Evolutionary conservation across 1,140 invertebrate species (phyloP), one percentile per base, ranked within the genome.

Genomic region (Leptestheria dahalacensis): DNA sequence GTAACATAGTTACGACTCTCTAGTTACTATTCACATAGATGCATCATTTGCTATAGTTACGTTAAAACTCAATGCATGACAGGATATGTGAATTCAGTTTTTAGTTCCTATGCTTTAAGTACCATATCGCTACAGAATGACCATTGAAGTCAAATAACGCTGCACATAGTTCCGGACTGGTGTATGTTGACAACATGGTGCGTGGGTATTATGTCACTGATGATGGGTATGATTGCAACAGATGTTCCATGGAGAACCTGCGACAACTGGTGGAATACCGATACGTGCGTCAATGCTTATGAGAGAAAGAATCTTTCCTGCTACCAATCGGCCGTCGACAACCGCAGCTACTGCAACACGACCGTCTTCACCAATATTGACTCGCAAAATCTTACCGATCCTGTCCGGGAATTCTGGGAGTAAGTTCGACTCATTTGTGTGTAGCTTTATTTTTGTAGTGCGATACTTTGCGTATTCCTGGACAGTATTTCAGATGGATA

Each of bases 331-430:
- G 62, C 62, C 9, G 63, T 69, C 48, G 70, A 72, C 65, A 55
- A 55, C 18, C 26, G 26, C n/a, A 55, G 25, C 28, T 55, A 29
- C 53, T 89, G 86, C 68, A 74, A 76, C 1, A 72, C 89, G 21
- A 83, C 84, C 64, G 74, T 80, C 26, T 77, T 77, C 60, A 85
- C 87, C 65, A 75, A 88, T 23, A 20, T 46, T 20, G 80, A 83
- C 24, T 75, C 79, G 2, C 72, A 76, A 3, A 78, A 84, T 15
- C 72, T 90, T 0, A 84, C 84, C 0, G 87, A 91, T 73, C 91
- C 92, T 0, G 91, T 96, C 2, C 92, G 93, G 70, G 91, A 96
- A 73, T 96, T 93, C 73, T 96, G 92, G 92, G 89, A 95, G 91
- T 95, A 79, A 81, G 70, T 67, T 29, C 15, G n/a, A 28, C 11